These are phyloP conservation scores for Uropsilus gracilis DNA, from an alignment of 2,113 vertebrate genomes.

Conservation along the genomic window DNA sequence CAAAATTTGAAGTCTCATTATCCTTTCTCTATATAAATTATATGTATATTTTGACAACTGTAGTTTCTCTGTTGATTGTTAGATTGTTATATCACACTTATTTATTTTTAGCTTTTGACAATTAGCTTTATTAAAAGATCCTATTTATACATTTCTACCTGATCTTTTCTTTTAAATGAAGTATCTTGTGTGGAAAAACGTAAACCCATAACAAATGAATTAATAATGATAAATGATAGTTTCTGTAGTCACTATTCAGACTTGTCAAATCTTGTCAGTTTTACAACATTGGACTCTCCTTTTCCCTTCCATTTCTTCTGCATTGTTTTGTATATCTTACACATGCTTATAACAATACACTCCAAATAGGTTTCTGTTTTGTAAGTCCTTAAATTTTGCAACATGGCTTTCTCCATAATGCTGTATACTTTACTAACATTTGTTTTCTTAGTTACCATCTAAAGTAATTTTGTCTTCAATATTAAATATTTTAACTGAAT, in stretches of 20 bases:
- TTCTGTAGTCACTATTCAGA: no score
- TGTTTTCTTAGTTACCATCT: not conserved
- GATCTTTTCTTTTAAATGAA: no score
- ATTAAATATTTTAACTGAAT: not conserved
- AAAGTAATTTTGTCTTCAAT: not conserved
- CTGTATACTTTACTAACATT: not conserved
- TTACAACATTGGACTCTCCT: no score
- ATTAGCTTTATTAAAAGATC: no score
- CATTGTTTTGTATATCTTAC: no score
- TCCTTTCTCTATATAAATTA: not conserved
- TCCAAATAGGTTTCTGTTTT: not conserved
- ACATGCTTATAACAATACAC: not conserved
- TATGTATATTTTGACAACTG: not conserved
- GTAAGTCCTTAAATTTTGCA: not conserved
- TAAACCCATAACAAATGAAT: no score
- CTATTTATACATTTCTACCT: no score
- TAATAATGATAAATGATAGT: no score
- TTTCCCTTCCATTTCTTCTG: no score
- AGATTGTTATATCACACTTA: not conserved
- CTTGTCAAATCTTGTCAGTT: no score
- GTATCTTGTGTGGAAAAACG: no score
- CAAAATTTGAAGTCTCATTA: not conserved
- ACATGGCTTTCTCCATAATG: not conserved
- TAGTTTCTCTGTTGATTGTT: not conserved
- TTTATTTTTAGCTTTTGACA: no score